These are phyloP conservation scores for Alethe castanea DNA, from an alignment of 2,113 vertebrate species.

Conservation along the genomic window DNA sequence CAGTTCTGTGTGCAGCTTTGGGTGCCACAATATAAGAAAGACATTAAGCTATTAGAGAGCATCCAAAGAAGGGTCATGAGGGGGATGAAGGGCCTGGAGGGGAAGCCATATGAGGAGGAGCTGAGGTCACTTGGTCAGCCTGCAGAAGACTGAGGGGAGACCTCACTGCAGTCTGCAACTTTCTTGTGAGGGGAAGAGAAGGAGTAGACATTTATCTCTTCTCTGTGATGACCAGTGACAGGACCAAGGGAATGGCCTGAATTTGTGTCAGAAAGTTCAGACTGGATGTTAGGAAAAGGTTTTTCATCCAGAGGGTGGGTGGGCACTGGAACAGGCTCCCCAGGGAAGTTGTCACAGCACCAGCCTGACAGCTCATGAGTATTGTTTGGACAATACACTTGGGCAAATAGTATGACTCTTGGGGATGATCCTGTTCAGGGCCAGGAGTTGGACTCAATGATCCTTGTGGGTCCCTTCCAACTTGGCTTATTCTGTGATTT, in stretches of 20 bases:
- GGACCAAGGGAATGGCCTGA: not conserved
- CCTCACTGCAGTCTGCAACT: not conserved
- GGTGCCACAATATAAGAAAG: not conserved
- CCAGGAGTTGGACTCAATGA: not conserved
- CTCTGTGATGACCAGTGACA: not conserved
- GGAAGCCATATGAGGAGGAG: accelerated
- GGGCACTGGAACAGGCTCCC: not conserved
- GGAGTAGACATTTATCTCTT: not conserved
- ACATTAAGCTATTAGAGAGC: accelerated
- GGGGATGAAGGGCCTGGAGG: not conserved
- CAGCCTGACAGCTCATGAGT: not conserved
- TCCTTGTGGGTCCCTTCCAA: not conserved
- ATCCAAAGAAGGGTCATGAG: accelerated
- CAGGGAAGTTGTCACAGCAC: not conserved
- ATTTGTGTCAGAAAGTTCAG: not conserved
- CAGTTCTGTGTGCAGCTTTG: not conserved
- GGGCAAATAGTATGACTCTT: not conserved
- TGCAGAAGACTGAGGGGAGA: not conserved
- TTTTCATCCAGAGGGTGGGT: not conserved
- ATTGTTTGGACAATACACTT: not conserved
- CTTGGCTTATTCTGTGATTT: not conserved
- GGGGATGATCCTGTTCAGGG: not conserved
- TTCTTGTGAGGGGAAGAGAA: not conserved
- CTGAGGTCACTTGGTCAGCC: not conserved
- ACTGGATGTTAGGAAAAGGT: not conserved